Evolutionary conservation across 2,888 invertebrate genomes (phyloP), one percentile per base, ranked within the genome.

Genomic region (Flexamia atlantica): DNA sequence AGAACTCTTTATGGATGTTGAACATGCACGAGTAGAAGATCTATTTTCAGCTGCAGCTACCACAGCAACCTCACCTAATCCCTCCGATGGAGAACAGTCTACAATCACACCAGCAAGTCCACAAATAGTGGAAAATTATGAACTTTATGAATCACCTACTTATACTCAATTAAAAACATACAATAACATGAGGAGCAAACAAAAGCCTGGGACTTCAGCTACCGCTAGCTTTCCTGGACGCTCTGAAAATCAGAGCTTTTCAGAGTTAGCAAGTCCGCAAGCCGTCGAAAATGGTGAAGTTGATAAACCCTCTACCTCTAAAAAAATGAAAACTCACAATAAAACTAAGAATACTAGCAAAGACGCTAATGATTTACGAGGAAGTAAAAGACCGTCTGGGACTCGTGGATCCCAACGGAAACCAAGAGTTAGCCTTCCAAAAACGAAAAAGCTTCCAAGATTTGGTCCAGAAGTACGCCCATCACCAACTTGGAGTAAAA

Each of bases 401-500:
- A 76, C 76, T 46, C 42, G n/a, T 28, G 14, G 17, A 40, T 40
- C 30, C 7, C n/a, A 46, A 28, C 14, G 20, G 10, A 40, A 46
- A 46, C 9, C 25, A 17, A n/a, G n/a, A n/a, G n/a, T n/a, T n/a
- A n/a, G n/a, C n/a, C n/a, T n/a, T n/a, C n/a, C n/a, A n/a, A n/a
- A n/a, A n/a, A n/a, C n/a, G n/a, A n/a, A 20, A 46, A 46, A 74
- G 20, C 9, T 5, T 23, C 36, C n/a, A 40, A 74, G 12, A 10
- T 36, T 74, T n/a, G 68, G 46, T 50, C 20, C 50, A 46, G 25
- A 20, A 25, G 25, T 70, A 20, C 30, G 82, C 17, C 70, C 70
- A 70, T 9, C 42, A 28, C 82, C 82, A 25, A 68, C 42, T 28
- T 82, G 82, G 72, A 70, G 72, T 32, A 40, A 36, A 36, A 53